Conservation (phyloP, 2,797 vertebrate species). For the Sebastiscus albofasciatus region DNA sequence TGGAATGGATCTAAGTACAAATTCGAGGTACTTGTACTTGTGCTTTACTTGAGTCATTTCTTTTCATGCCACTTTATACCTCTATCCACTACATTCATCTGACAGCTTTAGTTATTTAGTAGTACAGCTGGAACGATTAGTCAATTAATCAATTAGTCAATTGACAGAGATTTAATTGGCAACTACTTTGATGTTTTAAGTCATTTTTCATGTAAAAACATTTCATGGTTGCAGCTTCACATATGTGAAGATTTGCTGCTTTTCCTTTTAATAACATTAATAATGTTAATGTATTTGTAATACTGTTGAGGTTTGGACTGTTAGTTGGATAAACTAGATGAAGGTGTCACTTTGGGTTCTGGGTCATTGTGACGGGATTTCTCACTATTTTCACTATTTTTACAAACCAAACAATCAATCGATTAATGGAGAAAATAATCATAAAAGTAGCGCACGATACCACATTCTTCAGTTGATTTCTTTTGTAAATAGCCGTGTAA, state of each 20-base stretch:
- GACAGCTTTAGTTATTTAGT: background rate
- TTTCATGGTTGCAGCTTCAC: background rate
- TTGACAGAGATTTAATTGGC: no score
- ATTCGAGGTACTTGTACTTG: background rate
- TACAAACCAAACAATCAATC: no score
- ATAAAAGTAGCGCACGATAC: no score
- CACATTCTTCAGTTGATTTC: no score
- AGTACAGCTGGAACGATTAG: background rate
- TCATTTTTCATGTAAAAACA: background rate
- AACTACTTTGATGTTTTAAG: background rate
- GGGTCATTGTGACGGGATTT: no score
- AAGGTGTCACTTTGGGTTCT: no score
- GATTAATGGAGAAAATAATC: no score
- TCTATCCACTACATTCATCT: background rate
- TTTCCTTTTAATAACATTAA: background rate
- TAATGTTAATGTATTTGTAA: background rate
- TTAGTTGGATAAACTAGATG: no score
- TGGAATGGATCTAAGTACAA: background rate
- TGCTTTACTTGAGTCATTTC: background rate
- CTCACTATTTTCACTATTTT: no score
- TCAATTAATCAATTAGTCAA: background rate
- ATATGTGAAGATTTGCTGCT: background rate
- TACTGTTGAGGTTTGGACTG: no score
- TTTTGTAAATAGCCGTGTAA: no score
- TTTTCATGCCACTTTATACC: background rate